Evolutionary conservation across 2,113 vertebrate species (phyloP).

Genomic region (Microtus pennsylvanicus): DNA sequence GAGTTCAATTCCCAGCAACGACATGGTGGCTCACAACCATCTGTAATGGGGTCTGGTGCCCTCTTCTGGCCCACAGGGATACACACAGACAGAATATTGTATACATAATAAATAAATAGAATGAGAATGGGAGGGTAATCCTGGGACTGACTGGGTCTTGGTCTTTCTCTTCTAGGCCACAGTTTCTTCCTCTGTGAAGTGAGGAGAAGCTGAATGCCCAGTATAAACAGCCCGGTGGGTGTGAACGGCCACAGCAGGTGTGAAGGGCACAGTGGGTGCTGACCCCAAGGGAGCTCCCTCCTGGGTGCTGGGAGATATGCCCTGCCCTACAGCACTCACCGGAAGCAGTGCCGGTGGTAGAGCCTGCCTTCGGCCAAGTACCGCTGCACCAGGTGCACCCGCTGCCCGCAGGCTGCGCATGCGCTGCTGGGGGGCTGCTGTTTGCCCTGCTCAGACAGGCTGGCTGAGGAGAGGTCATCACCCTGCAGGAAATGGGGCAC

Average conservation of each 20-base stretch:
- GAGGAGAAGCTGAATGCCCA: neutral
- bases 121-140: neutral
- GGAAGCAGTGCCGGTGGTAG: slow-evolving; percentile 98
- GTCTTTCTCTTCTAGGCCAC: neutral
- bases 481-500: neutral
- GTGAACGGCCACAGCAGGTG: neutral
- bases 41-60: no score
- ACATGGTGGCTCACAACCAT: no score
- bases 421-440: slow-evolving; percentile 90
- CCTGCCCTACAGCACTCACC: slow-evolving; percentile 83
- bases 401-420: slow-evolving; percentile 92
- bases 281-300: rapidly evolving
- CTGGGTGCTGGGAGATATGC: rapidly evolving
- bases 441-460: slow-evolving; percentile 52
- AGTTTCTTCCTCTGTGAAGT: neutral
- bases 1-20: no score
- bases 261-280: neutral
- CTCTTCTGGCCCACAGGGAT: no score
- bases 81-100: no score
- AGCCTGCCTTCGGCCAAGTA: slow-evolving; percentile 94
- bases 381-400: slow-evolving; percentile 97
- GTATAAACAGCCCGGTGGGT: rapidly evolving
- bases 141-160: neutral
- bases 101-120: no score
- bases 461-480: slow-evolving; percentile 40